phyloP scores from a whole-genome alignment of 2,888 invertebrate species.

The Macaria notata region DNA sequence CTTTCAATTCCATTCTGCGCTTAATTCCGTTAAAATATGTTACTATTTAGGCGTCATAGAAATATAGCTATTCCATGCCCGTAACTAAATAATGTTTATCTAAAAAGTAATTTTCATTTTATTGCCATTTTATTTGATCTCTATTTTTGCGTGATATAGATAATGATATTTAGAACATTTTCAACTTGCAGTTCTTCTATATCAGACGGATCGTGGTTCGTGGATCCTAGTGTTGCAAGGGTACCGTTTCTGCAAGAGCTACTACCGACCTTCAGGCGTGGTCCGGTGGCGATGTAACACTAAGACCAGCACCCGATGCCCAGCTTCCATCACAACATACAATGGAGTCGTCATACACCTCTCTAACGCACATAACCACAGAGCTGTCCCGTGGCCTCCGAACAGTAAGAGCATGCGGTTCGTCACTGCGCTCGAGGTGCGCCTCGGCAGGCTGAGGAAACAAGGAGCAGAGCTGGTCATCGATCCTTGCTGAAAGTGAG shows the following conservation, averaged over 20 bases:
- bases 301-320: constrained; percentile 26
- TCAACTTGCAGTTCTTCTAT: constrained; percentile 15
- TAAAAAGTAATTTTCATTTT: no score
- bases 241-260: constrained; percentile 14
- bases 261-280: constrained; percentile 4
- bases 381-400: not conserved
- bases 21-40: no score
- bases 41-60: no score
- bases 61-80: no score
- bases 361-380: constrained; percentile 16
- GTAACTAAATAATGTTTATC: no score
- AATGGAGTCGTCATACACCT: constrained; percentile 10
- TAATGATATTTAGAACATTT: not conserved
- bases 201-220: constrained; percentile 9
- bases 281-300: constrained; percentile 23
- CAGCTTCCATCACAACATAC: constrained; percentile 26
- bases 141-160: no score
- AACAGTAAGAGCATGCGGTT: constrained; percentile 1
- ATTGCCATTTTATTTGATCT: no score
- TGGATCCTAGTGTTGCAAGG: constrained; percentile 15
- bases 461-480: not conserved
- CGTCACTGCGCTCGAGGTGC: constrained; percentile 1
- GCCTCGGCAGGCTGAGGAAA: constrained; percentile 3
- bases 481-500: not conserved
- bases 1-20: no score